Evolutionary conservation across 2,888 invertebrate species (phyloP), one percentile per base, ranked within the genome.

Genomic region (Hydropsyche betteni): DNA sequence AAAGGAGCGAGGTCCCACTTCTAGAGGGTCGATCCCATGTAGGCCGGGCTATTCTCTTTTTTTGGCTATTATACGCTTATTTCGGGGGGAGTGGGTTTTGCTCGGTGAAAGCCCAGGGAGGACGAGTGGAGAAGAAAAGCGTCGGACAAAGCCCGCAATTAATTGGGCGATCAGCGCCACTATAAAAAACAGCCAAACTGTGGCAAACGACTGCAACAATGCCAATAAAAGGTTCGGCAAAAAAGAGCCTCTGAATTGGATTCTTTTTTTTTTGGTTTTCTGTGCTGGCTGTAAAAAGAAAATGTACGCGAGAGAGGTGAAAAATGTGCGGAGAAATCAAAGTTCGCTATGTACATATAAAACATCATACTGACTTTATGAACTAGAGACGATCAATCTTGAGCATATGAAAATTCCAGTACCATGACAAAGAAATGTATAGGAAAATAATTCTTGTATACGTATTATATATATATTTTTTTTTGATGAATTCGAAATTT

Each of bases 101-200:
- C 44, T 8, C 16, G 16, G 10, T 14, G 24, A 55, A 24, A 55
- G 55, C 55, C 55, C 6, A 4, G 44, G 36, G 64, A 4, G 61
- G 61, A 5, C 24, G 10, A 33, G n/a, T 61, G 24, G 34, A 34
- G 34, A 64, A 24, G 55, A 55, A 64, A 64, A 64, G 64, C 61
- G n/a, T 33, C 33, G 61, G 34, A 61, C 61, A 61, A 61, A 61
- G 61, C 64, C 34, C 8, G 36, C 64, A 64, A 64, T 64, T 64
- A 64, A 64, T 64, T 64, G 64, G n/a, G 34, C 36, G 36, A 64
- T 64, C 64, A 64, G 34, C 36, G 64, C 34, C 33, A 64, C 64
- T n/a, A 34, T 64, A 64, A 64, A 61, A 61, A 33, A 61, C 16
- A 61, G 33, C 61, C 14, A 55, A 55, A 16, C 55, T 55, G 55